These are phyloP conservation scores for Habropoda laboriosa DNA, from an alignment of 1,140 invertebrate species.

Conservation along the genomic window DNA sequence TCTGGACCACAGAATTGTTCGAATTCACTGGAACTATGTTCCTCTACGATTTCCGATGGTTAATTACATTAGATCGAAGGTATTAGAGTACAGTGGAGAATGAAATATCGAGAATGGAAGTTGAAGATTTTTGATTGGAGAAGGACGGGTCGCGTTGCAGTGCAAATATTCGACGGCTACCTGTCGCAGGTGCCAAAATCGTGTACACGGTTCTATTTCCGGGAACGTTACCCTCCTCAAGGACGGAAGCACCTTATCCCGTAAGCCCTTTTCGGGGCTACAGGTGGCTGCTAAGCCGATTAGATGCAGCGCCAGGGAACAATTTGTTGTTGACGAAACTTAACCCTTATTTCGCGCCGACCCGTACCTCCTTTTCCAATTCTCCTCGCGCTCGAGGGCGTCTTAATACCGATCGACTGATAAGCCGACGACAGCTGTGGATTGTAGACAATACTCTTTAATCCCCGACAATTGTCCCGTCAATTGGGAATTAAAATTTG, in stretches of 20 bases:
- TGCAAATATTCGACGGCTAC: slow-evolving; percentile 30
- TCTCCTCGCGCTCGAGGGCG: background rate
- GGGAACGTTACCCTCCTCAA: slow-evolving; percentile 45
- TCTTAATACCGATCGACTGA: slow-evolving; percentile 9
- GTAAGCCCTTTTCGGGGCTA: slow-evolving; percentile 48
- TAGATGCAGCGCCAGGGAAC: slow-evolving; percentile 63
- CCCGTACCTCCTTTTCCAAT: background rate
- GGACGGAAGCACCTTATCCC: slow-evolving; percentile 36
- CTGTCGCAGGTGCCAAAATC: slow-evolving; percentile 57
- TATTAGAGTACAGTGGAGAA: no score
- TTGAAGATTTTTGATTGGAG: background rate
- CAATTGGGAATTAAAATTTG: background rate
- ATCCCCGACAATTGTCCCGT: background rate
- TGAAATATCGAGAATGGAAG: background rate
- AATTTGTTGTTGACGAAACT: slow-evolving; percentile 69
- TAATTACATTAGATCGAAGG: no score
- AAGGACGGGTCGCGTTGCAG: slow-evolving; percentile 7
- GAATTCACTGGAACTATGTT: no score
- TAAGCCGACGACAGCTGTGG: slow-evolving; percentile 10
- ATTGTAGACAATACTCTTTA: background rate
- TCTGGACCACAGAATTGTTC: no score
- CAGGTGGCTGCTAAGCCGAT: slow-evolving; percentile 72
- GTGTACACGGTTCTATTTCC: slow-evolving; percentile 5
- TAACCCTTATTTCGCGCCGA: slow-evolving; percentile 62
- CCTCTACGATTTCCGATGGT: no score